A percentile compares a stretch with the other conserved stretches of the same genome.
phyloP scores from a whole-genome alignment of 2,888 invertebrate genomes.

The Liodrosophila aerea region DNA sequence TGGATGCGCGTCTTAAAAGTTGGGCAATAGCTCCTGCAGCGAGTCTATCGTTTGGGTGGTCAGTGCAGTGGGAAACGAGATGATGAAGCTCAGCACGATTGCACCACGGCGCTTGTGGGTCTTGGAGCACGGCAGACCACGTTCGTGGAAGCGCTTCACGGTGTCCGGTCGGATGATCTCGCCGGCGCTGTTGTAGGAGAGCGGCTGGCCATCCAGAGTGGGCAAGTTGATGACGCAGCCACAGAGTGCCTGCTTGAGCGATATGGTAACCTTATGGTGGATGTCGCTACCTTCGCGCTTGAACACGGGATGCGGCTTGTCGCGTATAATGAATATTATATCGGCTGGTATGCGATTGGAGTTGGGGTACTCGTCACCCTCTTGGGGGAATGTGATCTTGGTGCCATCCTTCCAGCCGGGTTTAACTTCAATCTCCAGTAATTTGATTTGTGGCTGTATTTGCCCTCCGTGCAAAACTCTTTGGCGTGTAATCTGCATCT shows the following conservation, averaged over 20 bases:
- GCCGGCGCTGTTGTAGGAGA: constrained; percentile 88
- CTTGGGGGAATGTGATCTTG: constrained; percentile 97
- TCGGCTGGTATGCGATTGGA: constrained; percentile 97
- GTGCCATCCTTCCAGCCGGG: constrained; percentile 99
- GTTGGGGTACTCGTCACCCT: constrained; percentile 96
- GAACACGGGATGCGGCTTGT: constrained; percentile 94
- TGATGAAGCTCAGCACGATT: constrained; percentile 95
- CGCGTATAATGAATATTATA: constrained; percentile 96
- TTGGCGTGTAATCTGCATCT: constrained; percentile 98
- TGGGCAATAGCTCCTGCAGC: constrained; percentile 90
- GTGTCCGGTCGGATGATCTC: constrained; percentile 94
- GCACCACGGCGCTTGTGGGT: constrained; percentile 94
- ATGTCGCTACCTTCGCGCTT: constrained; percentile 96
- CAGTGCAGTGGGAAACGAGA: constrained; percentile 93
- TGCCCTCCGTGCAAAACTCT: constrained; percentile 88
- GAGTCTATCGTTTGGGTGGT: constrained; percentile 91
- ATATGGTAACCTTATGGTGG: constrained; percentile 91
- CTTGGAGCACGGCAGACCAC: constrained; percentile 95
- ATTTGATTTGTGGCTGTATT: constrained; percentile 93
- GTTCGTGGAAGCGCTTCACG: constrained; percentile 92
- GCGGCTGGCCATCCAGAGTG: constrained; percentile 90
- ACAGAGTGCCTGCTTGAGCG: constrained; percentile 94
- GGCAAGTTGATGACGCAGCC: constrained; percentile 95
- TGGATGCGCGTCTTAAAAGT: constrained; percentile 41
- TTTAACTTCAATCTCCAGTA: constrained; percentile 95